Conservation (phyloP, 2,113 vertebrate species). For the Murina feae region DNA sequence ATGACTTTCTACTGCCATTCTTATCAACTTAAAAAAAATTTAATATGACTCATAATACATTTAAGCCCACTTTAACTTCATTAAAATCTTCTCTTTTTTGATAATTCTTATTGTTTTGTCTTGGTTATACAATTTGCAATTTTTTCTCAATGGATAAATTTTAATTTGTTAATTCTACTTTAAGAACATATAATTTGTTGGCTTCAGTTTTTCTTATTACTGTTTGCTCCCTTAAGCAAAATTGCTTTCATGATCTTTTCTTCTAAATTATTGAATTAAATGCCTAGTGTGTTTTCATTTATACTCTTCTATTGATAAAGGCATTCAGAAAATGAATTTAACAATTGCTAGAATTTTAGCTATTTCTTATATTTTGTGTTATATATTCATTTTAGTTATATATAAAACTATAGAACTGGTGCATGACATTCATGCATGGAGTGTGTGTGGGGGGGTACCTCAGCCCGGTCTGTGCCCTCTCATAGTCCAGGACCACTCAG, state of each 20-base stretch:
- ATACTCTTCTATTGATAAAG: not conserved
- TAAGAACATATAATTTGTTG: not conserved
- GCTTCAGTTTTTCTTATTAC: not conserved
- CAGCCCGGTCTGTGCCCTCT: too few relatives aligned
- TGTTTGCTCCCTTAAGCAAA: not conserved
- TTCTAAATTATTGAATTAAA: not conserved
- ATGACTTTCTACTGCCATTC: not conserved
- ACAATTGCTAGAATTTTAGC: not conserved
- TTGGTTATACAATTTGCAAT: not conserved
- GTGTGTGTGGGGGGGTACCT: too few relatives aligned
- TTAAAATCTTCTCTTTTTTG: not conserved
- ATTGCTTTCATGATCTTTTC: not conserved
- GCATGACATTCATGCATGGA: too few relatives aligned
- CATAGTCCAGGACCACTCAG: too few relatives aligned
- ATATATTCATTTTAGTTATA: not conserved
- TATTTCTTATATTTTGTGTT: not conserved
- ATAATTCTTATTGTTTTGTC: not conserved
- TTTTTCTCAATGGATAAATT: not conserved
- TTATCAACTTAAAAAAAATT: not conserved
- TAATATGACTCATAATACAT: not conserved
- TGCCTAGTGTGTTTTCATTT: slow-evolving; percentile 24
- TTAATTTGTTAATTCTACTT: not conserved
- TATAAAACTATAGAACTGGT: not conserved
- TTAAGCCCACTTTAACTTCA: not conserved
- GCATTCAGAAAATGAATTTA: not conserved